Evolutionary conservation across 2,888 invertebrate species (phyloP).

Genomic region (Orgyia antiqua): DNA sequence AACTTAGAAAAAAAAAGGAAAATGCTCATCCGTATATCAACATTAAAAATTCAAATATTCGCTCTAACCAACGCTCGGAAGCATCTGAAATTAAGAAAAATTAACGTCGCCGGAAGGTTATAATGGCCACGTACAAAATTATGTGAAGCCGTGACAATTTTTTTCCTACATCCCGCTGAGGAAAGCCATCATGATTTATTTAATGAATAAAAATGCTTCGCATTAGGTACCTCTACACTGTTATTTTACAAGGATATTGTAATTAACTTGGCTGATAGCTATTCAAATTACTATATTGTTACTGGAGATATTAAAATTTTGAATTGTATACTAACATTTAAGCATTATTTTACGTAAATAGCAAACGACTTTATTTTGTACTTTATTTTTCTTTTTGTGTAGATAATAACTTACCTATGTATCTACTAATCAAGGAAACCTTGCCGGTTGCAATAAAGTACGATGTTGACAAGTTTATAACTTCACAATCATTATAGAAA

Average conservation of each 20-base stretch:
- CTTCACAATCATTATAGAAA: too few relatives aligned
- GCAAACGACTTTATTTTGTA: too few relatives aligned
- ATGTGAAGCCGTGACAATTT: conserved; percentile 72
- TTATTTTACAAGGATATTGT: conserved; percentile 59
- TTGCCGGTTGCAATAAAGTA: too few relatives aligned
- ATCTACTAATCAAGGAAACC: too few relatives aligned
- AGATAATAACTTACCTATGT: too few relatives aligned
- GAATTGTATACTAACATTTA: conserved; percentile 4
- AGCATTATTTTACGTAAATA: too few relatives aligned
- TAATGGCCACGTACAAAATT: conserved; percentile 74
- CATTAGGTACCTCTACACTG: conserved; percentile 27
- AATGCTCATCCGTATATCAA: conserved; percentile 21
- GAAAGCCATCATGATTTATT: conserved; percentile 68
- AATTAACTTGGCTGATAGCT: conserved; percentile 63
- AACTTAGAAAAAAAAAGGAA: conserved; percentile 7
- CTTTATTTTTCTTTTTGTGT: too few relatives aligned
- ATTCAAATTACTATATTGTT: conserved; percentile 47
- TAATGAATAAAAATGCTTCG: conserved; percentile 76
- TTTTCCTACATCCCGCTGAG: conserved; percentile 59
- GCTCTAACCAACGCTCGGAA: conserved; percentile 36
- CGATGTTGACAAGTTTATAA: too few relatives aligned
- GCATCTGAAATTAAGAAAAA: conserved; percentile 71
- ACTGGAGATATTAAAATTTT: conserved; percentile 31
- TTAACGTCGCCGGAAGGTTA: conserved; percentile 60
- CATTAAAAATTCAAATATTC: conserved; percentile 21